Evolutionary conservation across 2,797 vertebrate species (phyloP).

Genomic region (Columba guinea): DNA sequence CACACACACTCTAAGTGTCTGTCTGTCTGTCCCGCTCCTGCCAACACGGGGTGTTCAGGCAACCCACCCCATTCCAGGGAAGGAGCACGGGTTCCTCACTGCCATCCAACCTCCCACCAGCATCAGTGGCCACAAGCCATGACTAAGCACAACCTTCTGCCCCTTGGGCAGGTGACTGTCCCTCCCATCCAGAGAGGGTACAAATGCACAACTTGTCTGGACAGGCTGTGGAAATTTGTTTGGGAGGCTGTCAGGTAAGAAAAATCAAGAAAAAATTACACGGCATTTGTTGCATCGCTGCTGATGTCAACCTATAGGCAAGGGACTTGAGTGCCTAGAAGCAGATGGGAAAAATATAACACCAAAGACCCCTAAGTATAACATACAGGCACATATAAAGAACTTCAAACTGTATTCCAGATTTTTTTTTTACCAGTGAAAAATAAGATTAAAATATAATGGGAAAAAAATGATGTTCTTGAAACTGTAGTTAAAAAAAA

Average conservation of each 20-base stretch:
- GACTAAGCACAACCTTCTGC: not conserved
- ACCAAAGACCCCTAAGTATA: not conserved
- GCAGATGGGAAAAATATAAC: not conserved
- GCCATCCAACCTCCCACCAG: not conserved
- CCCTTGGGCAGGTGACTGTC: not conserved
- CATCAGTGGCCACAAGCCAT: not conserved
- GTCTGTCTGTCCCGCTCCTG: not conserved
- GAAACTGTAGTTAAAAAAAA: not conserved
- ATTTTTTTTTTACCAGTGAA: not conserved
- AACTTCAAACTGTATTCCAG: not conserved
- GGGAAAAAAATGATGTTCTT: not conserved
- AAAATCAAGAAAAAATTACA: not conserved
- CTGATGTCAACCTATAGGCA: not conserved
- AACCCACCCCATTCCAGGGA: not conserved
- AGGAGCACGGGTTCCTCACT: fast-evolving
- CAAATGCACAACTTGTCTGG: not conserved
- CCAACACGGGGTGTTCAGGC: not conserved
- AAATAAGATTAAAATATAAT: not conserved
- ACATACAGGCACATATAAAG: not conserved
- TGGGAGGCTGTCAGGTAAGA: not conserved
- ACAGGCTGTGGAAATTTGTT: not conserved
- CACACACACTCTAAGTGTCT: fast-evolving
- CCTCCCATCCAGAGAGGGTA: fast-evolving
- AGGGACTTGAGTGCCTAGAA: not conserved
- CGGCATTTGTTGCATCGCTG: not conserved